phyloP scores from a whole-genome alignment of 2,113 vertebrate species.

The Periophthalmodon schlosseri region DNA sequence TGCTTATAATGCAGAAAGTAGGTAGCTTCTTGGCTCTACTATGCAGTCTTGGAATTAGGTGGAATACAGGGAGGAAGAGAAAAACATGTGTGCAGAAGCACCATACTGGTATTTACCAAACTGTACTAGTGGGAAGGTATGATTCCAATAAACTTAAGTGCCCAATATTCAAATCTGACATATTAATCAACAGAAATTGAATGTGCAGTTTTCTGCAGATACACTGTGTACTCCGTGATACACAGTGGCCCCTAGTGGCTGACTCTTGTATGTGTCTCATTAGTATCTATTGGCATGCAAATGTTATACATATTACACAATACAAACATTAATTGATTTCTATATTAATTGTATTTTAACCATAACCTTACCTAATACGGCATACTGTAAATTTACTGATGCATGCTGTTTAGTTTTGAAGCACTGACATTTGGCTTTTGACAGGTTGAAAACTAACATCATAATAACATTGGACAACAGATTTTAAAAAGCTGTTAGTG shows the following conservation, averaged over 20 bases:
- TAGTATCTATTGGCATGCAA: not conserved
- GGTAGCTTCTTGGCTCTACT: not conserved
- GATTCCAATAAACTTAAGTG: conserved; percentile 3
- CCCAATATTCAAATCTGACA: not conserved
- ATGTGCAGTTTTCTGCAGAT: not conserved
- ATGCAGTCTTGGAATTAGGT: conserved; percentile 19
- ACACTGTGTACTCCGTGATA: conserved; percentile 1
- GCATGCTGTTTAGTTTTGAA: not conserved
- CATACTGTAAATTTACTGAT: not conserved
- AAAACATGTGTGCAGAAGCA: conserved; percentile 52
- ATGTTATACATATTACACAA: not conserved
- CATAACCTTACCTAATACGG: not conserved
- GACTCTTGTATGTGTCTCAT: conserved; percentile 7
- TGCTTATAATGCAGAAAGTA: conserved; percentile 1
- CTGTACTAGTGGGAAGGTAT: conserved; percentile 31
- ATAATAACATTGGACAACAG: not conserved
- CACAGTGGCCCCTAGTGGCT: conserved; percentile 44
- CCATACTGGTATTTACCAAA: conserved; percentile 12
- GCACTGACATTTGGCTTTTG: conserved; percentile 49
- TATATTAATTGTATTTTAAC: not conserved
- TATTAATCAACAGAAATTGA: not conserved
- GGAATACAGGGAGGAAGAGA: conserved; percentile 46
- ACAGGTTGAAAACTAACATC: conserved; percentile 7
- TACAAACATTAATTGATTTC: not conserved
- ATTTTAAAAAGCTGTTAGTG: conserved; percentile 38